Percentiles rank a stretch among this genome's conserved stretches.
These are phyloP conservation scores for Epinephelus coioides DNA, from an alignment of 2,797 vertebrate genomes.

Conservation along the genomic window DNA sequence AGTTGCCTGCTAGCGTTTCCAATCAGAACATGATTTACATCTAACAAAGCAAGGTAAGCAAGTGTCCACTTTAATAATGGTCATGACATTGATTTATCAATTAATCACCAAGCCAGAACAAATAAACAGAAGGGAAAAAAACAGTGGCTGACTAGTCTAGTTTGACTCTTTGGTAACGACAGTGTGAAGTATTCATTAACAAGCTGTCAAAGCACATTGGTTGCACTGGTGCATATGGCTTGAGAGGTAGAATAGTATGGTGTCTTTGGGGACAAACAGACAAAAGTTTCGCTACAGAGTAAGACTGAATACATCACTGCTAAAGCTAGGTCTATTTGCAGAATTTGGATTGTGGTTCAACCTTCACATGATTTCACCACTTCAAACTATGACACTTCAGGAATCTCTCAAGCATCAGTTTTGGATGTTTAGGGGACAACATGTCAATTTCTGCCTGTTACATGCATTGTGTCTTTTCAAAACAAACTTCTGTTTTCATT, in stretches of 20 bases:
- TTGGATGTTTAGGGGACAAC: no score
- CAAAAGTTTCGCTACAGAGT: background rate
- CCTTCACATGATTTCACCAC: background rate
- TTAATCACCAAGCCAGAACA: slow-evolving; percentile 65
- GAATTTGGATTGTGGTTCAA: background rate
- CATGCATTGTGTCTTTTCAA: no score
- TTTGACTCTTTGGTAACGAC: slow-evolving; percentile 50
- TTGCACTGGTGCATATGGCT: background rate
- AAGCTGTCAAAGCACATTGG: slow-evolving; percentile 45
- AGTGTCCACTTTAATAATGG: slow-evolving; percentile 70
- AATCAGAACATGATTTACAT: slow-evolving; percentile 67
- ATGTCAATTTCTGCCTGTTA: no score
- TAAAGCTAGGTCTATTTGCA: background rate
- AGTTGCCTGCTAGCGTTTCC: slow-evolving; percentile 30
- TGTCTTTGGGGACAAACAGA: background rate
- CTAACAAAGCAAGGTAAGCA: slow-evolving; percentile 67
- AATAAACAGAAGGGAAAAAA: slow-evolving; percentile 68
- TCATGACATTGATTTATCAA: slow-evolving; percentile 76
- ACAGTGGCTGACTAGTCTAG: slow-evolving; percentile 45
- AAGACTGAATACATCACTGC: background rate
- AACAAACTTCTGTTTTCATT: no score
- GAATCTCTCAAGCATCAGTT: no score
- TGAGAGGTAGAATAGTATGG: background rate
- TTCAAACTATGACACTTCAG: no score
- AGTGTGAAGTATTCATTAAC: slow-evolving; percentile 63